Evolutionary conservation across 2,113 vertebrate species (phyloP).

Genomic region (Pogonocichla stellata): DNA sequence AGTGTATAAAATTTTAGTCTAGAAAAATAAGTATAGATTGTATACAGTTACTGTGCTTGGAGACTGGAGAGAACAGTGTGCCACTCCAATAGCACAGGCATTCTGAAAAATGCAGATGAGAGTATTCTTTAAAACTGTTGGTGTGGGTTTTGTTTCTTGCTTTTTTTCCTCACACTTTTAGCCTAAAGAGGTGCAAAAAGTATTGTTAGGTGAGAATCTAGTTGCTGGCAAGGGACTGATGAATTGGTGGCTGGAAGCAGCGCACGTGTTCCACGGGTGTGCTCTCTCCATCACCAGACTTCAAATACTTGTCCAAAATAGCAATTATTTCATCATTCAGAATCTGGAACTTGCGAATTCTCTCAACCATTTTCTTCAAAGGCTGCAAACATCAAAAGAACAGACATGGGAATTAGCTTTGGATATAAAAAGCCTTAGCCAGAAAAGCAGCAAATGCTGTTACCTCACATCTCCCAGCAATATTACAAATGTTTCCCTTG

Average conservation of each 20-base stretch:
- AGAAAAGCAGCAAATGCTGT: neutral
- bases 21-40: slow-evolving; percentile 77
- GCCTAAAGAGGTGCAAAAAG: neutral
- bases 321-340: slow-evolving; percentile 94
- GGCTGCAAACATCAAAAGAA: slow-evolving; percentile 73
- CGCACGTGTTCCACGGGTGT: slow-evolving; percentile 95
- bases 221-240: slow-evolving; percentile 96
- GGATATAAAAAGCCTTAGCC: neutral
- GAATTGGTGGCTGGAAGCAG: slow-evolving; percentile 98
- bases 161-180: neutral
- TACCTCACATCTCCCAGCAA: neutral
- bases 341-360: slow-evolving; percentile 96
- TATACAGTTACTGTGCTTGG: slow-evolving; percentile 72
- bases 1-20: slow-evolving; percentile 73
- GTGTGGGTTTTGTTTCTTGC: neutral
- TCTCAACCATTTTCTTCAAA: slow-evolving; percentile 98
- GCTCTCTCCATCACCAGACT: slow-evolving; percentile 92
- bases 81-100: slow-evolving; percentile 21
- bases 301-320: slow-evolving; percentile 95
- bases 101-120: slow-evolving; percentile 24
- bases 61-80: slow-evolving; percentile 35
- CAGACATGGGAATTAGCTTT: neutral
- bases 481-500: neutral
- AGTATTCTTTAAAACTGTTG: slow-evolving; percentile 1
- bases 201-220: slow-evolving; percentile 9